Conservation (phyloP, 2,888 invertebrate species). For the Scotopteryx bipunctaria region DNA sequence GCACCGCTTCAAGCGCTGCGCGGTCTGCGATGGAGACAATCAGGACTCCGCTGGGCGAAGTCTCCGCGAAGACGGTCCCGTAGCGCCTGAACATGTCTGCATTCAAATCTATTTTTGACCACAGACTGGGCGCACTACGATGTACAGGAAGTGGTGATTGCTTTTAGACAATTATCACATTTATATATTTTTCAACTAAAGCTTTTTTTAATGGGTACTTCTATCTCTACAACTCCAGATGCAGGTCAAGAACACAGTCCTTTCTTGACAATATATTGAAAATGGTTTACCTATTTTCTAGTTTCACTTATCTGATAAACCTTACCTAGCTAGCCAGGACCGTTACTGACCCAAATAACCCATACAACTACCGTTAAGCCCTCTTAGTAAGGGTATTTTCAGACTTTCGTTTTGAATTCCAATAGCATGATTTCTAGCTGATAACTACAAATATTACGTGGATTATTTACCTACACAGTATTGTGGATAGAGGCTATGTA, state of each 20-base stretch:
- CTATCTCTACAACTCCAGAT: no score
- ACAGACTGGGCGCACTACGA: constrained; percentile 30
- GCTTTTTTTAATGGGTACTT: no score
- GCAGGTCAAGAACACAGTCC: no score
- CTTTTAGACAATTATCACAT: no score
- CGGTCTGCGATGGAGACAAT: constrained; percentile 89
- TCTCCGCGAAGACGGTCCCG: constrained; percentile 91
- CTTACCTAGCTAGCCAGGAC: neutral
- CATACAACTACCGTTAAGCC: neutral
- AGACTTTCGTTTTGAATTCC: no score
- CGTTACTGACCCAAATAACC: neutral
- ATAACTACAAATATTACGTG: no score
- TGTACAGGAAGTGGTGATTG: neutral
- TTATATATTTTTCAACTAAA: no score
- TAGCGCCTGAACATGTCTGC: constrained; percentile 88
- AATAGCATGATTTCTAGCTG: no score
- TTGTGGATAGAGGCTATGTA: no score
- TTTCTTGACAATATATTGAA: no score
- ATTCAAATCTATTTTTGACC: constrained; percentile 70
- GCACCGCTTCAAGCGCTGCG: constrained; percentile 88
- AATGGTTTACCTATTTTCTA: no score
- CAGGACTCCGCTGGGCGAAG: constrained; percentile 88
- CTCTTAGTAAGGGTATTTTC: neutral
- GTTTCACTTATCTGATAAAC: neutral
- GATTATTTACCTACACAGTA: no score